Evolutionary conservation across 92 coral and sea anemone genomes (phyloP), one percentile per base, ranked within the genome.

Genomic region (Porites evermanni): DNA sequence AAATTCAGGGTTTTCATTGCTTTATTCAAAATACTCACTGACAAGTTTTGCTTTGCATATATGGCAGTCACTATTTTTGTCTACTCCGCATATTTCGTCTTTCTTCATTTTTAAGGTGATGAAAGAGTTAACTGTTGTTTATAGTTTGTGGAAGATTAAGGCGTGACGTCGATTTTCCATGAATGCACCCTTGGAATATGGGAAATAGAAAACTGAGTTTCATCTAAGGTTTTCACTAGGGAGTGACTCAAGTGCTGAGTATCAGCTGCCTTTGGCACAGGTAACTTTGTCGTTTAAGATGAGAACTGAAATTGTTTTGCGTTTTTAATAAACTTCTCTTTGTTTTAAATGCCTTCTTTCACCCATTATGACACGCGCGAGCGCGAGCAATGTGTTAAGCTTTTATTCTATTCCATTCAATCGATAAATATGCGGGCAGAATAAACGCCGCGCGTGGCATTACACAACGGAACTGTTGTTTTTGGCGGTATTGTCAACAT

Each of bases 341-440:
- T 82, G 86, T 82, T 82, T 82, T 32, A 71, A 72, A 47, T 64
- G 21, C 32, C 74, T 65, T 23, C 74, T 29, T 54, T 80, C 85
- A 80, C 85, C 80, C 26, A 73, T 75, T 16, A 50, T 73, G 79
- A 59, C 79, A 64, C 79, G 26, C 71, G 60, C 79, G 86, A 47
- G 86, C 79, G 60, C 79, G 86, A 63, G 86, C 79, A 72, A 82
- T 82, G 86, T 72, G 86, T 72, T 82, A 82, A 82, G 59, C 8
- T 72, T 80, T 72, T 47, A 82, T 72, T 83, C 79, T 53, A 26
- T 73, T 73, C 67, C 80, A 83, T 73, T 83, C 74, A 59, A 61
- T 20, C 71, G 66, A 53, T 68, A 75, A 80, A 80, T 53, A 51
- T 58, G 8, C 66, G 75, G 61, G 21, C 51, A 83, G 24, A 83